These are phyloP conservation scores for Drosophila tropicalis DNA, from an alignment of 1,140 invertebrate species.

Conservation along the genomic window DNA sequence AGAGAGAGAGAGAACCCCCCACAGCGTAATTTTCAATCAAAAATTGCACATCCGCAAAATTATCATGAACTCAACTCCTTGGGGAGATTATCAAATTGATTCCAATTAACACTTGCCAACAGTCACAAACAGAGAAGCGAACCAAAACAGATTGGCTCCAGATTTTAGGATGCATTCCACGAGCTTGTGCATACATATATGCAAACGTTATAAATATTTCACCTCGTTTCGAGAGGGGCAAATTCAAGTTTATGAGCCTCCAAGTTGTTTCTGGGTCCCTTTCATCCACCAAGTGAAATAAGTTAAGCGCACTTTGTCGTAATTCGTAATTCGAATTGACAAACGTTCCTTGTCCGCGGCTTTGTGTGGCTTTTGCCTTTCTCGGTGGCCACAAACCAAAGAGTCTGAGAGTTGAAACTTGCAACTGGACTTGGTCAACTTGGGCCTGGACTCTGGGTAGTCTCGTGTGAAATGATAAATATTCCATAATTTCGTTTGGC, in stretches of 20 bases:
- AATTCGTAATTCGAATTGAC: constrained; percentile 82
- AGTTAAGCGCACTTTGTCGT: constrained; percentile 81
- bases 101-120: constrained; percentile 83
- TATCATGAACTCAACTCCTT: constrained; percentile 75
- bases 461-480: constrained; percentile 78
- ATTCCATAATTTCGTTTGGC: constrained; percentile 83
- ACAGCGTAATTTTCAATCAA: constrained; percentile 82
- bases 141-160: constrained; percentile 22
- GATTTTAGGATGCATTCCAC: constrained; percentile 38
- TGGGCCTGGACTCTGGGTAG: constrained; percentile 8
- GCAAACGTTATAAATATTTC: constrained; percentile 79
- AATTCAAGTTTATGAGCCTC: constrained; percentile 65
- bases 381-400: constrained; percentile 15
- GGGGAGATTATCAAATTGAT: constrained; percentile 83
- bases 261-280: constrained; percentile 21
- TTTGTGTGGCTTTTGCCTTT: constrained; percentile 20
- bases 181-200: constrained; percentile 25
- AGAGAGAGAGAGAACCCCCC: constrained; percentile 55
- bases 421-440: not conserved
- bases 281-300: constrained; percentile 52
- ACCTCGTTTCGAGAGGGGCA: constrained; percentile 54
- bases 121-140: constrained; percentile 51
- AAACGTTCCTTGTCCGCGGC: constrained; percentile 52
- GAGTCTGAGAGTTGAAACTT: not conserved
- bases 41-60: constrained; percentile 78